Base-by-base conservation (phyloP, 2,888 invertebrate genomes). In the Podotricha telesiphe region DNA sequence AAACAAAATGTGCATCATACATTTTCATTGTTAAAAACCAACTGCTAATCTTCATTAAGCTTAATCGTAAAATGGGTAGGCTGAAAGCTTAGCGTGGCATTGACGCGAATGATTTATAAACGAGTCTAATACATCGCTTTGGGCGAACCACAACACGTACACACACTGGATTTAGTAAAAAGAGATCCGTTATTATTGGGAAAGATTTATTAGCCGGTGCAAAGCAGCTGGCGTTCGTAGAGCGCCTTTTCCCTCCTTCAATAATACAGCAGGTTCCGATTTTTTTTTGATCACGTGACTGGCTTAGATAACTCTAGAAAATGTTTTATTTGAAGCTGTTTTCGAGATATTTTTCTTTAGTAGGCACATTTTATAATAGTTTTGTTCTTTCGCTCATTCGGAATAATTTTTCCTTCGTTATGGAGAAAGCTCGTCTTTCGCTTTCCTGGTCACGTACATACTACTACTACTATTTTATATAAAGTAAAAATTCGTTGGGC, bases 91-190 rank as follows among this genome's bases (percentile, higher is more conserved):
- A n/a, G 69, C 77, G 75, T 80, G 84, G 80, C 79, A 86, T 88
- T 86, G 88, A 87, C 85, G 81, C 80, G 83, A 84, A 88, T 89
- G 89, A 90, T 90, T 91, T 89, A 90, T 87, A 86, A 85, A 85
- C 82, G 82, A 77, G 85, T 82, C 82, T 85, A 86, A 85, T 81
- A 82, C 83, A 80, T 77, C 77, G 85, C 84, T 87, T 88, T 88
- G 87, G 85, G 81, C 78, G 77, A 83, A 85, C 89, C 88, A 81
- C 87, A 85, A 84, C 87, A 86, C 86, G 86, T 83, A 82, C 81
- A 80, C 79, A 74, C 79, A 80, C 80, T 84, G 86, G 82, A 84
- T 88, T 85, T 81, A 83, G 82, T 82, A 85, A 86, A 89, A 87
- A 87, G 83, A 86, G 84, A 82, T 79, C 77, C 77, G 74, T 79